Percentiles rank a stretch among this genome's conserved stretches.
Conservation (phyloP, 1,140 invertebrate genomes). For the Sinonovacula constricta region DNA sequence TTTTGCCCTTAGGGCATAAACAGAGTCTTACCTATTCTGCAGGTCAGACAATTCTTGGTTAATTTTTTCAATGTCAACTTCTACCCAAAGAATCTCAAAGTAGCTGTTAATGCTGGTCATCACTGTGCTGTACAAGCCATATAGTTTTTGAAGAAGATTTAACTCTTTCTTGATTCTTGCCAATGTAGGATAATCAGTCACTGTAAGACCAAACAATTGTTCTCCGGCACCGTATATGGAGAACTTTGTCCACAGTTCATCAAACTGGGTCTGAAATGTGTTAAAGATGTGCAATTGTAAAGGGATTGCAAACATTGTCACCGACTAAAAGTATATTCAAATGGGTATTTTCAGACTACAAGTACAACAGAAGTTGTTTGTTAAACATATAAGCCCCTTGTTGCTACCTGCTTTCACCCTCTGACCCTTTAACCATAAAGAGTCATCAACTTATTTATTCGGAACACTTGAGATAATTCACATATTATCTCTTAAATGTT, state of each 20-base stretch:
- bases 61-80: slow-evolving; percentile 97
- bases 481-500: too few relatives aligned
- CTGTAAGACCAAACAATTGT: slow-evolving; percentile 92
- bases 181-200: slow-evolving; percentile 93
- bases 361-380: too few relatives aligned
- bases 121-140: slow-evolving; percentile 96
- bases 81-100: slow-evolving; percentile 97
- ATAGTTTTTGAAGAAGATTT: slow-evolving; percentile 94
- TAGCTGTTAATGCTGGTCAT: slow-evolving; percentile 96
- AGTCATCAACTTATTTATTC: too few relatives aligned
- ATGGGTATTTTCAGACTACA: too few relatives aligned
- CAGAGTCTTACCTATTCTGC: slow-evolving; percentile 91
- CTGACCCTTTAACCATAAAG: too few relatives aligned
- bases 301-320: too few relatives aligned
- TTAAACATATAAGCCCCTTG: too few relatives aligned
- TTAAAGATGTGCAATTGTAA: too few relatives aligned
- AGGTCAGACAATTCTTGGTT: slow-evolving; percentile 98
- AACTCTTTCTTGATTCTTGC: slow-evolving; percentile 94
- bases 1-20: neutral
- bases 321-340: too few relatives aligned
- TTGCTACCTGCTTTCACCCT: too few relatives aligned
- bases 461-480: too few relatives aligned
- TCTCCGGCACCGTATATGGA: slow-evolving; percentile 95
- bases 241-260: slow-evolving; percentile 94
- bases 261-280: slow-evolving; percentile 87